A percentile compares a stretch with the other conserved stretches of the same genome.
Evolutionary conservation across 2,113 vertebrate species (phyloP).

Genomic region (Callithrix jacchus): DNA sequence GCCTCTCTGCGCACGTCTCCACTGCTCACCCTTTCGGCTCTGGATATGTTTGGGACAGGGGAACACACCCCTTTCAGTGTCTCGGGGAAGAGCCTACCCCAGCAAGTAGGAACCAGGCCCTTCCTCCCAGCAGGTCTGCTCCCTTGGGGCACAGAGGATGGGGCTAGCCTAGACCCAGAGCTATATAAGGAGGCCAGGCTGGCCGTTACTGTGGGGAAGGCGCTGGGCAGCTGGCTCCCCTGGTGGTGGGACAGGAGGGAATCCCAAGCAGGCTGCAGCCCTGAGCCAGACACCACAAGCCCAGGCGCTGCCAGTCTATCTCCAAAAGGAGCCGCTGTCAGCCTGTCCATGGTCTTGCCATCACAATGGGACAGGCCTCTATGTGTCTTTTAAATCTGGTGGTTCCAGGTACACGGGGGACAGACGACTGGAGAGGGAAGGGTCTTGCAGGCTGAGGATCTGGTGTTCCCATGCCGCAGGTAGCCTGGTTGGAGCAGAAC

Average conservation of each 20-base stretch:
- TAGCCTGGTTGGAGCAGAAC: background rate
- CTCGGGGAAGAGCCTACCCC: background rate
- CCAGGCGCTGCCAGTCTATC: background rate
- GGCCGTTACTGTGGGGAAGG: background rate
- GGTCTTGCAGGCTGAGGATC: background rate
- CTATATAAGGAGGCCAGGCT: conserved; percentile 30
- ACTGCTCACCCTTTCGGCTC: background rate
- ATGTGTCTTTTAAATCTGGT: background rate
- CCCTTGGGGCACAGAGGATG: background rate
- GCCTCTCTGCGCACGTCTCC: background rate
- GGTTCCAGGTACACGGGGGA: background rate
- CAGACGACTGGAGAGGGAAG: background rate
- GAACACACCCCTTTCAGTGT: background rate
- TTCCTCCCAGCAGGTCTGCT: background rate
- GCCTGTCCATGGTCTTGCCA: background rate
- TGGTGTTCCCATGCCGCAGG: background rate
- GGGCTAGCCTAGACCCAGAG: background rate
- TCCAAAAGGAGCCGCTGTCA: background rate
- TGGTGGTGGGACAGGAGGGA: background rate
- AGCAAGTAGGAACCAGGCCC: background rate
- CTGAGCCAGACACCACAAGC: background rate
- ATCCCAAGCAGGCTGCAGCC: background rate
- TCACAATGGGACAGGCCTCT: background rate
- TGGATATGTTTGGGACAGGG: background rate
- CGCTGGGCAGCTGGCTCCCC: background rate